Evolutionary conservation across 2,113 vertebrate species (phyloP).

Genomic region (Nanorana parkeri): DNA sequence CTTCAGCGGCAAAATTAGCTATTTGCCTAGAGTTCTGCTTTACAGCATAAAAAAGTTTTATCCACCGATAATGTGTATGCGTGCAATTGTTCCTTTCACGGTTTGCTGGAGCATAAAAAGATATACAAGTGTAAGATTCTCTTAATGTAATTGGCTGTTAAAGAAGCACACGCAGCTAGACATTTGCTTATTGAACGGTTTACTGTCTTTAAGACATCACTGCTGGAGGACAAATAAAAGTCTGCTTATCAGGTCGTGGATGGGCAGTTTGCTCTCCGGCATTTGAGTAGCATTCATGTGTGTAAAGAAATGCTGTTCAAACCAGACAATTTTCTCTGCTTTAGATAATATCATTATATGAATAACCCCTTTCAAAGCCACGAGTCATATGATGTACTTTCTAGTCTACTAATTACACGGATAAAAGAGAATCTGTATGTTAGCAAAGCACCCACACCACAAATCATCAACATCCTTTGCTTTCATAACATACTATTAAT

Average conservation of each 20-base stretch:
- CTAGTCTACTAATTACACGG: not conserved
- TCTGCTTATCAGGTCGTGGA: not conserved
- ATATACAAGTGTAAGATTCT: not conserved
- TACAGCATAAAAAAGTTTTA: too few species aligned
- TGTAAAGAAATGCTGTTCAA: not conserved
- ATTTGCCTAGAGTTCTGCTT: too few species aligned
- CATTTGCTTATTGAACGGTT: not conserved
- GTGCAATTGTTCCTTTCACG: too few species aligned
- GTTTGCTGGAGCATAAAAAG: not conserved
- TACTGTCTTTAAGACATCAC: not conserved
- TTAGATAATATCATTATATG: slow-evolving; percentile 13
- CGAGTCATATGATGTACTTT: slow-evolving; percentile 28
- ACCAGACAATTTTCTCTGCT: slow-evolving; percentile 5
- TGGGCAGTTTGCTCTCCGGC: not conserved
- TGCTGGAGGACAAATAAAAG: not conserved
- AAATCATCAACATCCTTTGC: not conserved
- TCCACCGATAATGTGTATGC: too few species aligned
- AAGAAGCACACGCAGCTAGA: not conserved
- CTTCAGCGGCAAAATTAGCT: too few species aligned
- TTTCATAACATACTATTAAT: slow-evolving; percentile 13
- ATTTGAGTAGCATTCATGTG: slow-evolving; percentile 8
- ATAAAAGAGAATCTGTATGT: slow-evolving; percentile 7
- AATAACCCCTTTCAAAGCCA: slow-evolving; percentile 6
- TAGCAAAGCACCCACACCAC: not conserved
- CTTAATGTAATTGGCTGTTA: not conserved